phyloP scores from a whole-genome alignment of 2,113 vertebrate genomes.

The Candoia aspera region DNA sequence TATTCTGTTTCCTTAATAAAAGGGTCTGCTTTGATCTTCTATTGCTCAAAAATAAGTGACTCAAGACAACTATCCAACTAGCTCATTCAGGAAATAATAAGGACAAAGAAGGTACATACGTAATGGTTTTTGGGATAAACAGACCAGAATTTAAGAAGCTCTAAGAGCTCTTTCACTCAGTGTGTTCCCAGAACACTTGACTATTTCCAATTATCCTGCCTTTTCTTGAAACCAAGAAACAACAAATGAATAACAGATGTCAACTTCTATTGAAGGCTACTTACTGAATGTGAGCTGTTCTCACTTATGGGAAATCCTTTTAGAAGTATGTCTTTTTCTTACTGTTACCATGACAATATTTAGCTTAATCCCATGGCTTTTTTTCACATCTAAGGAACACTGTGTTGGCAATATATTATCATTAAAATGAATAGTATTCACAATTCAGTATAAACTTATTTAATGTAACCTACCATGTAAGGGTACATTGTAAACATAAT shows the following conservation, averaged over 20 bases:
- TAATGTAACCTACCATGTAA: slow-evolving; percentile 46
- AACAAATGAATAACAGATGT: slow-evolving; percentile 80
- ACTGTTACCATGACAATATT: slow-evolving; percentile 75
- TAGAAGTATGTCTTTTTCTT: slow-evolving; percentile 68
- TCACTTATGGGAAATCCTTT: slow-evolving; percentile 71
- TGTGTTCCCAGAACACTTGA: slow-evolving; percentile 73
- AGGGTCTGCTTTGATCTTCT: slow-evolving; percentile 65
- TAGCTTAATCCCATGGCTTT: slow-evolving; percentile 68
- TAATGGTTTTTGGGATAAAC: slow-evolving; percentile 67
- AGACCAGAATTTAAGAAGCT: slow-evolving; percentile 64
- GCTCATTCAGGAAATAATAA: slow-evolving; percentile 62
- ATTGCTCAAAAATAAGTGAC: slow-evolving; percentile 56
- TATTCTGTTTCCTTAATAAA: slow-evolving; percentile 25
- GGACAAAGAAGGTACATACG: slow-evolving; percentile 63
- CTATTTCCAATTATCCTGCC: slow-evolving; percentile 74
- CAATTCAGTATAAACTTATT: slow-evolving; percentile 51
- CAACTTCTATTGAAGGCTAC: slow-evolving; percentile 69
- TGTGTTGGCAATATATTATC: slow-evolving; percentile 66
- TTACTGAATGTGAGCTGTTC: slow-evolving; percentile 69
- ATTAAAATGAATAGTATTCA: slow-evolving; percentile 66
- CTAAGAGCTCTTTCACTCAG: slow-evolving; percentile 67
- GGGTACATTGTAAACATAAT: slow-evolving; percentile 48
- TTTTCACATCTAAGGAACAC: slow-evolving; percentile 62
- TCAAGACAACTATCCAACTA: slow-evolving; percentile 57
- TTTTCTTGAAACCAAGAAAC: slow-evolving; percentile 73